Conservation (phyloP, 2,797 vertebrate species). For the Argyrosomus regius region DNA sequence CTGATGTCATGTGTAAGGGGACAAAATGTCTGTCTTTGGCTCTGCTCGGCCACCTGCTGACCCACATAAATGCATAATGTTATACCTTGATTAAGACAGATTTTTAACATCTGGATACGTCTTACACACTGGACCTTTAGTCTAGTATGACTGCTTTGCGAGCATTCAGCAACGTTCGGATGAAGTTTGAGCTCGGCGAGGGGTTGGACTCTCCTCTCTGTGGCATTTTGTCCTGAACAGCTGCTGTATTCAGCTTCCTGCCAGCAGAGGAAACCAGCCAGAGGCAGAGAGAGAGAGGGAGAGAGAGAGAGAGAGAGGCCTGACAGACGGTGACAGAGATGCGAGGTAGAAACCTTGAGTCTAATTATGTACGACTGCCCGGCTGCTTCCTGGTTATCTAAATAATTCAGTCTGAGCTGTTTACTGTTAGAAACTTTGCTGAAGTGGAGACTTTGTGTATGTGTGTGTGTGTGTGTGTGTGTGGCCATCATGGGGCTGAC, state of each 20-base stretch:
- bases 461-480: background rate
- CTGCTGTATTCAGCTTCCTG: constrained; percentile 52
- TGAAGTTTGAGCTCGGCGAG: background rate
- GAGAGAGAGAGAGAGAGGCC: background rate
- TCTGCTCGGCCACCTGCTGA: background rate
- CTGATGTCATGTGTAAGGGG: too few species aligned
- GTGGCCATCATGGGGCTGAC: too few species aligned
- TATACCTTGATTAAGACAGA: background rate
- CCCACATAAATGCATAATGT: background rate
- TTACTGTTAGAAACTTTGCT: constrained; percentile 20
- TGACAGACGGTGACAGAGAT: constrained; percentile 16
- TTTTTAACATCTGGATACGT: too few species aligned
- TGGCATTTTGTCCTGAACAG: constrained; percentile 46
- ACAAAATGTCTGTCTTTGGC: background rate
- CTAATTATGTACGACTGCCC: constrained; percentile 23
- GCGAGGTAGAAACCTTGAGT: constrained; percentile 14
- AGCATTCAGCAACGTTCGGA: background rate
- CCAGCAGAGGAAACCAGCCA: constrained; percentile 25
- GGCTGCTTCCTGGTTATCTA: constrained; percentile 12
- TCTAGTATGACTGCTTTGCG: too few species aligned
- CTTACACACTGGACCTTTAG: too few species aligned
- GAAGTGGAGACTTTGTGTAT: background rate
- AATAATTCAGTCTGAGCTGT: constrained; percentile 53
- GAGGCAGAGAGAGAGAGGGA: constrained; percentile 9
- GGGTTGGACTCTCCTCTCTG: constrained; percentile 19